Base-by-base conservation (phyloP, 2,113 vertebrate genomes). In the Pteropus alecto region DNA sequence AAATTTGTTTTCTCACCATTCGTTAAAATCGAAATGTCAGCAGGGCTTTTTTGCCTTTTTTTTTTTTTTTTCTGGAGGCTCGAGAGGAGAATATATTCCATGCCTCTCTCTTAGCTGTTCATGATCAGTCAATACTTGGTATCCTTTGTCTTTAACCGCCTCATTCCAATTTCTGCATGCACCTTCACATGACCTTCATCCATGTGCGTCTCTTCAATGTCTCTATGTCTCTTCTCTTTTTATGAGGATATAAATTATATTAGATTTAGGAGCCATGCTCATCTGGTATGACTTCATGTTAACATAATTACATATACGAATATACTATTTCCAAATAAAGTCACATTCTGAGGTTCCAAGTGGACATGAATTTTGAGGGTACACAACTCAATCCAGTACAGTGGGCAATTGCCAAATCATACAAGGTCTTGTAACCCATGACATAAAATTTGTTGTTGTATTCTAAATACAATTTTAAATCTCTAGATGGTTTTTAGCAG, bases 91-190 rank as follows among this genome's bases (percentile, higher is more conserved):
- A 43, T 35, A 28, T 56, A 19, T 33, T 38, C 5, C 19, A 8
- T 10, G 30, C 7, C 15, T n/a, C 28, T 74, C 35, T 74, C 58
- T n/a, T 5, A n/a, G 26, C 7, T 61, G 19, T 35, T 48, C 3
- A 0, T 24, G 11, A 43, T 33, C 8, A 0, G 18, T 6, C 10
- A 1, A 9, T 30, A 8, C n/a, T 43, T 30, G 46, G 6, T 30
- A 5, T 24, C 58, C 16, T 33, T 83, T 8, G 7, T 1, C 41
- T 87, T 26, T 3, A n/a, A 9, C 15, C 18, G 0, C 0, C 1
- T 65, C 6, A 4, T 19, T 54, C 26, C 35, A 7, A 33, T 7
- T 1, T 30, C 54, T 26, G 6, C 54, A n/a, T 89, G 10, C 33
- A 70, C 6, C 18, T 58, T 24, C 26, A 30, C 13, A 4, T 48